phyloP scores from a whole-genome alignment of 1,140 invertebrate species.

The Drosophila pectinifera region DNA sequence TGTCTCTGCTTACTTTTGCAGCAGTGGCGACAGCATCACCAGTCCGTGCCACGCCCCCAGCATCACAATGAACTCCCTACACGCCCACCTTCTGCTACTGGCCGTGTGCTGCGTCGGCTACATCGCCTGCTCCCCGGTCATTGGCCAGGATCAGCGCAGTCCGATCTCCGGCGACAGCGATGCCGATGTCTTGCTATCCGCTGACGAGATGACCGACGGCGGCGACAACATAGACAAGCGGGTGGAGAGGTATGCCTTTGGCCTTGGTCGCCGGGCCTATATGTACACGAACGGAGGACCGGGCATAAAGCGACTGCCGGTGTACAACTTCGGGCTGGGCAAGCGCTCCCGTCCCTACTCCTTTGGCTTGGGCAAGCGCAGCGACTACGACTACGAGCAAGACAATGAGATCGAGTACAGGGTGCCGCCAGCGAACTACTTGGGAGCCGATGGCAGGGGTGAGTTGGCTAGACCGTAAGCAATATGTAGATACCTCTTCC shows the following conservation, averaged over 20 bases:
- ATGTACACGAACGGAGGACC: slow-evolving; percentile 77
- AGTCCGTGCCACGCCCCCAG: slow-evolving; percentile 14
- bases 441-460: slow-evolving; percentile 46
- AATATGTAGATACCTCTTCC: neutral
- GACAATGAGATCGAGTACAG: slow-evolving; percentile 64
- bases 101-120: slow-evolving; percentile 70
- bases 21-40: slow-evolving; percentile 7
- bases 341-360: slow-evolving; percentile 82
- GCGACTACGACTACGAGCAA: slow-evolving; percentile 73
- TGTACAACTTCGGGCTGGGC: slow-evolving; percentile 83
- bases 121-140: slow-evolving; percentile 61
- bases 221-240: slow-evolving; percentile 75
- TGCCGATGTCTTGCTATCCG: slow-evolving; percentile 33
- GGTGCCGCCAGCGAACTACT: slow-evolving; percentile 46
- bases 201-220: slow-evolving; percentile 41
- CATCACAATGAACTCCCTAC: slow-evolving; percentile 66
- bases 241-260: slow-evolving; percentile 77
- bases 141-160: slow-evolving; percentile 51
- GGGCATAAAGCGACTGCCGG: slow-evolving; percentile 81
- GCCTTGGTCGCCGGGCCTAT: slow-evolving; percentile 76
- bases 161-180: slow-evolving; percentile 43
- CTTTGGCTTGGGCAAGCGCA: slow-evolving; percentile 83
- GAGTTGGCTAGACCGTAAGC: neutral
- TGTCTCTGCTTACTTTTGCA: slow-evolving; percentile 46
- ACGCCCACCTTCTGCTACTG: slow-evolving; percentile 63